A percentile compares a stretch with the other conserved stretches of the same genome.
Conservation (phyloP, 2,888 invertebrate genomes). For the Pterobdella sp. region DNA sequence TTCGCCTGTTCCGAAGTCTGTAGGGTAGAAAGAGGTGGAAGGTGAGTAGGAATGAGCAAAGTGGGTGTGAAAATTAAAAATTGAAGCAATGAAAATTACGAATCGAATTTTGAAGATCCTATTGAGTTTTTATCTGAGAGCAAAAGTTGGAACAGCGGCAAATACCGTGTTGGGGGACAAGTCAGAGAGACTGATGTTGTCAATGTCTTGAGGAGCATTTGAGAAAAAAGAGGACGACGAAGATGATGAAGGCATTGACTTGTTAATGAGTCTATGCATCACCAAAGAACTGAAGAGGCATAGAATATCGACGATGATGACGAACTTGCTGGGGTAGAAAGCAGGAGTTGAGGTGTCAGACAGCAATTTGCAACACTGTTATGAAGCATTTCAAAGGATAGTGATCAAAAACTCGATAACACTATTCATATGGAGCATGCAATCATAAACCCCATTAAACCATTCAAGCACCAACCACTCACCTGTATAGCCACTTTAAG, state of each 20-base stretch:
- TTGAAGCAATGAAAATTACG: neutral
- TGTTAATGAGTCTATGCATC: slow-evolving; percentile 46
- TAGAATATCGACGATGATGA: slow-evolving; percentile 85
- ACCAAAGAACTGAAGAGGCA: slow-evolving; percentile 68
- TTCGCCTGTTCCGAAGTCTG: slow-evolving; percentile 69
- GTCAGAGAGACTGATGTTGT: neutral
- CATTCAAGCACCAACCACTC: no score
- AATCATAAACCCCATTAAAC: no score
- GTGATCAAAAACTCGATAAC: no score
- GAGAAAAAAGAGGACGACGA: neutral
- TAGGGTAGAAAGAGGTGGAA: slow-evolving; percentile 61
- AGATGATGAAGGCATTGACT: slow-evolving; percentile 36
- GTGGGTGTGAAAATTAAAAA: neutral
- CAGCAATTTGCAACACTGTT: slow-evolving; percentile 82
- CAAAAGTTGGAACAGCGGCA: neutral
- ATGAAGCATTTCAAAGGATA: no score
- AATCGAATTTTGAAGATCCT: neutral
- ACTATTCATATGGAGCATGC: no score
- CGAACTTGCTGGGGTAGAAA: slow-evolving; percentile 97
- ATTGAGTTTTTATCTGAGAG: neutral
- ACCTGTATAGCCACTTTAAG: slow-evolving; percentile 87
- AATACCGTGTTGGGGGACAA: neutral
- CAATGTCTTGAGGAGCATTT: neutral
- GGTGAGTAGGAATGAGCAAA: neutral
- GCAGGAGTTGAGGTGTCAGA: slow-evolving; percentile 79